A percentile compares a stretch with the other conserved stretches of the same genome.
Evolutionary conservation across 2,888 invertebrate genomes (phyloP).

Genomic region (Cataglyphis livida): DNA sequence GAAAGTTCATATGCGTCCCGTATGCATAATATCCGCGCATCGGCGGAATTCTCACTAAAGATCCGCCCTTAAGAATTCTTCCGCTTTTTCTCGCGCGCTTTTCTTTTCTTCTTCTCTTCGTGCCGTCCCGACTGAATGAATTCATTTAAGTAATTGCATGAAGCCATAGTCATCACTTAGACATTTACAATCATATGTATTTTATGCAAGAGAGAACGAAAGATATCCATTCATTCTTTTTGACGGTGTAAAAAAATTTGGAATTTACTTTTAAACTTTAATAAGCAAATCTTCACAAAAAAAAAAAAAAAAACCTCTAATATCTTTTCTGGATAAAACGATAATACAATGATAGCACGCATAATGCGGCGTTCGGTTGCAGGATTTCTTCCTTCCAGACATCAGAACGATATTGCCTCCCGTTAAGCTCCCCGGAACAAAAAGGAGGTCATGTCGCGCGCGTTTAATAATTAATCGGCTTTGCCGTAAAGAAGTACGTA

Average conservation of each 20-base stretch:
- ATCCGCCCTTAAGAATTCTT: slow-evolving; percentile 17
- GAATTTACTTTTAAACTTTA: not conserved
- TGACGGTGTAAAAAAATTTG: not conserved
- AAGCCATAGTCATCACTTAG: not conserved
- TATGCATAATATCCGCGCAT: slow-evolving; percentile 47
- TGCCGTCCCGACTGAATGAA: not conserved
- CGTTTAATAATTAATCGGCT: slow-evolving; percentile 50
- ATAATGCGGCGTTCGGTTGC: not conserved
- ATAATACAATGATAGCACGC: not conserved
- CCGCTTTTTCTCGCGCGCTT: not conserved
- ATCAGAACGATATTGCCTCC: not conserved
- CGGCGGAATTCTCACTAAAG: not conserved
- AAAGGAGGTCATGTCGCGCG: slow-evolving; percentile 29
- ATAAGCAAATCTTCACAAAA: not conserved
- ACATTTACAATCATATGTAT: not conserved
- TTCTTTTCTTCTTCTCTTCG: not conserved
- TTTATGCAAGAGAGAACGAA: not conserved
- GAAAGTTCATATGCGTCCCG: slow-evolving; percentile 45
- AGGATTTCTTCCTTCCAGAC: not conserved
- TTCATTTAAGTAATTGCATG: not conserved
- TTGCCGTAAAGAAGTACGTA: slow-evolving; percentile 28
- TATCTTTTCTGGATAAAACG: not conserved
- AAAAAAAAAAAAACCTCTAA: not conserved
- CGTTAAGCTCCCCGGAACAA: slow-evolving; percentile 19
- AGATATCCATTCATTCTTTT: not conserved